A percentile compares a stretch with the other conserved stretches of the same genome.
These are phyloP conservation scores for Clarias pachynema DNA, from an alignment of 2,797 vertebrate species.

Conservation along the genomic window DNA sequence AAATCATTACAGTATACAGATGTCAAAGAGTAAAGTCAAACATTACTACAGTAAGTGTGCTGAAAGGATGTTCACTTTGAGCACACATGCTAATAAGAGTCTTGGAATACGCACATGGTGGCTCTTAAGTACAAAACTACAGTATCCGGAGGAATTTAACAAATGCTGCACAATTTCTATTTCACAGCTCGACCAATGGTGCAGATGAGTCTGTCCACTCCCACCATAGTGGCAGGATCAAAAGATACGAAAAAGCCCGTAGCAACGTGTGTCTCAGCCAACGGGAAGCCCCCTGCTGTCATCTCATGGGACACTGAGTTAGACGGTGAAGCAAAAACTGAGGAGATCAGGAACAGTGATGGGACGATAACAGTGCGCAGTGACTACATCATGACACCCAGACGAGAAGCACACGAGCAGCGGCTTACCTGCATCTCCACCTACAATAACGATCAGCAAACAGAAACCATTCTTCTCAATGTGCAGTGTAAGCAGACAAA, in stretches of 20 bases:
- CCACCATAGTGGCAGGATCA: slow-evolving; percentile 81
- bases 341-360: slow-evolving; percentile 86
- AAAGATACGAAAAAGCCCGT: slow-evolving; percentile 87
- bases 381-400: slow-evolving; percentile 88
- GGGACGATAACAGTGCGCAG: slow-evolving; percentile 93
- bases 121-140: background rate
- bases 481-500: slow-evolving; percentile 85
- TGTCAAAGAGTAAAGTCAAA: slow-evolving; percentile 6
- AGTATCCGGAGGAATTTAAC: background rate
- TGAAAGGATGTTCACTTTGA: background rate
- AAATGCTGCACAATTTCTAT: slow-evolving; percentile 20
- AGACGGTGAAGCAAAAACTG: slow-evolving; percentile 85
- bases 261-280: slow-evolving; percentile 90
- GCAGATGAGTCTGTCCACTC: slow-evolving; percentile 84
- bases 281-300: slow-evolving; percentile 90
- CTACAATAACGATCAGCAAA: slow-evolving; percentile 87
- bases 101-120: background rate
- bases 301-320: slow-evolving; percentile 91
- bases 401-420: slow-evolving; percentile 85
- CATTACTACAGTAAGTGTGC: background rate
- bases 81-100: background rate
- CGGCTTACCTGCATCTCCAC: slow-evolving; percentile 87
- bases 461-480: slow-evolving; percentile 86
- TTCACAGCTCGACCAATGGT: slow-evolving; percentile 86
- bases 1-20: background rate